These are phyloP conservation scores for Kuschelorhynchus macadamiae DNA, from an alignment of 2,888 invertebrate genomes.

Conservation along the genomic window DNA sequence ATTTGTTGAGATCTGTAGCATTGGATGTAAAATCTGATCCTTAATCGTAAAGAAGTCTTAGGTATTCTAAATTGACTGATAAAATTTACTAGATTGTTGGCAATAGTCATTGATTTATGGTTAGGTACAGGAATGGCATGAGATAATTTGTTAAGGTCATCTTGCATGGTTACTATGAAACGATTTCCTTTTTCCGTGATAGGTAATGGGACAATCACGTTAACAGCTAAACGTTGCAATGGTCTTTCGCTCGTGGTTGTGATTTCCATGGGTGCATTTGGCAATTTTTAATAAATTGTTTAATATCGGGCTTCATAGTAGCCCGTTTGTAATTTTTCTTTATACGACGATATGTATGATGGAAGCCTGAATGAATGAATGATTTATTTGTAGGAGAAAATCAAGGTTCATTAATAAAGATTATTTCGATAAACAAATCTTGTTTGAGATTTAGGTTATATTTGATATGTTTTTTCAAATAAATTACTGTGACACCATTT, in stretches of 20 bases:
- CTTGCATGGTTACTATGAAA: constrained; percentile 56
- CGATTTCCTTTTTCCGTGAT: constrained; percentile 47
- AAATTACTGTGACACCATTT: too few species aligned
- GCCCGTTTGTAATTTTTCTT: constrained; percentile 46
- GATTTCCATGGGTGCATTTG: constrained; percentile 59
- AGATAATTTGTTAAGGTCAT: constrained; percentile 61
- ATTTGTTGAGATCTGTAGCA: too few species aligned
- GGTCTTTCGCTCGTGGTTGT: constrained; percentile 58
- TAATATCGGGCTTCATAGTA: constrained; percentile 49
- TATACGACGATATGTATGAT: too few species aligned
- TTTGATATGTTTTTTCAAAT: too few species aligned
- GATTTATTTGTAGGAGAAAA: constrained; percentile 1
- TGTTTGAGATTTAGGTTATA: too few species aligned
- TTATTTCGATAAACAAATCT: too few species aligned
- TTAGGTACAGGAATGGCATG: constrained; percentile 59
- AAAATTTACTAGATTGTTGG: constrained; percentile 53
- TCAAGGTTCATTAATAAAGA: too few species aligned
- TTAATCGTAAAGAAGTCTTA: constrained; percentile 47
- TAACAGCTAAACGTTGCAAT: constrained; percentile 46
- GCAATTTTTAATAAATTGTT: constrained; percentile 41
- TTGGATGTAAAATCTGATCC: constrained; percentile 53
- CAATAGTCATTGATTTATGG: constrained; percentile 60
- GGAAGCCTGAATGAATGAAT: too few species aligned
- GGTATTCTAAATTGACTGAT: constrained; percentile 53
- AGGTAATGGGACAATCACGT: constrained; percentile 22